Evolutionary conservation across 2,113 vertebrate species (phyloP).

Genomic region (Larimichthys polyactis): DNA sequence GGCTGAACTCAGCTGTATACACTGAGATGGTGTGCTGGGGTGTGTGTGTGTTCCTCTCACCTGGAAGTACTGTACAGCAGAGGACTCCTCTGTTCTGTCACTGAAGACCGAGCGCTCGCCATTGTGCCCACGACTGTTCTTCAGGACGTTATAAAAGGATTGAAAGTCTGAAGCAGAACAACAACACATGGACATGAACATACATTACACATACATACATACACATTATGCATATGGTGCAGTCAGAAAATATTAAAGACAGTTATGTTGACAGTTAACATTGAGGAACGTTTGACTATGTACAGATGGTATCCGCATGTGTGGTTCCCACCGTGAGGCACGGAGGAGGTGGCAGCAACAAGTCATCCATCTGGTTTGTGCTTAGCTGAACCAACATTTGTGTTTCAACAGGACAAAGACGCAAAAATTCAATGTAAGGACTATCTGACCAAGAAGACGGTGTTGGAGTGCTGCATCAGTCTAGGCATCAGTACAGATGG

Average conservation of each 20-base stretch:
- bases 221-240: not conserved
- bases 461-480: too few relatives aligned
- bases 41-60: slow-evolving; percentile 73
- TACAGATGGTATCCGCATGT: too few relatives aligned
- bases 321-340: too few relatives aligned
- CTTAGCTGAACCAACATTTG: too few relatives aligned
- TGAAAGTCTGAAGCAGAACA: slow-evolving; percentile 88
- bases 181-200: not conserved
- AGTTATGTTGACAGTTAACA: too few relatives aligned
- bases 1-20: not conserved
- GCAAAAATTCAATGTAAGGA: too few relatives aligned
- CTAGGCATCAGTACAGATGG: too few relatives aligned
- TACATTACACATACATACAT: not conserved
- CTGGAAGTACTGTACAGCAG: slow-evolving; percentile 98
- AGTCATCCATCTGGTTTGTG: too few relatives aligned
- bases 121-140: slow-evolving; percentile 90
- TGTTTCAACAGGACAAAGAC: too few relatives aligned
- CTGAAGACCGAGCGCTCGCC: slow-evolving; percentile 92
- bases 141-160: slow-evolving; percentile 96
- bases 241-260: not conserved
- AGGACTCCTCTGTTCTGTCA: slow-evolving; percentile 96
- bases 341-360: too few relatives aligned
- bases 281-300: too few relatives aligned
- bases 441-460: too few relatives aligned
- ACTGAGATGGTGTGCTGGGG: not conserved